Evolutionary conservation across 2,888 invertebrate genomes (phyloP).

Genomic region (Pimpla rufipes): DNA sequence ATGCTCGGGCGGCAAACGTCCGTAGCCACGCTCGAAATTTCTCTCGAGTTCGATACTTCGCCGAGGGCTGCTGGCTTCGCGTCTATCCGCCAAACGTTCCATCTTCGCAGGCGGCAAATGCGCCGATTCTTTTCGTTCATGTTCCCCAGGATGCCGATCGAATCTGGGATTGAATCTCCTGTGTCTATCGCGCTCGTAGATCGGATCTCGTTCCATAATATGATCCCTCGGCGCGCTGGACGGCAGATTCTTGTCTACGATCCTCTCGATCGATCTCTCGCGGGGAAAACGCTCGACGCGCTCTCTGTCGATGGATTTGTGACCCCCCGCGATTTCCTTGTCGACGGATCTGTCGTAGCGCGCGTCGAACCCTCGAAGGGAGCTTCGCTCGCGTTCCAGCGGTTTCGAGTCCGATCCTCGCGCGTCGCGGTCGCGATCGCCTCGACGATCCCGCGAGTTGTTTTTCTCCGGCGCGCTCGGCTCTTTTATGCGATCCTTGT

Average conservation of each 20-base stretch:
- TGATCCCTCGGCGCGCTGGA: constrained; percentile 76
- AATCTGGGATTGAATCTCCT: constrained; percentile 71
- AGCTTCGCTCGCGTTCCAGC: constrained; percentile 73
- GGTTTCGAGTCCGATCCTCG: constrained; percentile 69
- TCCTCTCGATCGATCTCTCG: constrained; percentile 87
- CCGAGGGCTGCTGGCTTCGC: constrained; percentile 80
- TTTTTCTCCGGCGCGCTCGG: constrained; percentile 72
- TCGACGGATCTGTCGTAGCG: constrained; percentile 79
- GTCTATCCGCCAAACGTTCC: constrained; percentile 78
- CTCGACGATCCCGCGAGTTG: constrained; percentile 76
- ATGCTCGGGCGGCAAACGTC: constrained; percentile 79
- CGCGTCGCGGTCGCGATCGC: constrained; percentile 78
- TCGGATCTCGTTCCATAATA: constrained; percentile 77
- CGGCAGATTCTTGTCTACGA: constrained; percentile 85
- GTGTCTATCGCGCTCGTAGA: constrained; percentile 71
- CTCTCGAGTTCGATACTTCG: constrained; percentile 80
- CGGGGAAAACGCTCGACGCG: constrained; percentile 86
- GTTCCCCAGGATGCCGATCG: constrained; percentile 76
- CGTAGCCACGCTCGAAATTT: constrained; percentile 78
- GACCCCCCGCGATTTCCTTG: constrained; percentile 75
- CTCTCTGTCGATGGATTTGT: constrained; percentile 85
- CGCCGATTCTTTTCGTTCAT: constrained; percentile 77
- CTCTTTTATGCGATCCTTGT: constrained; percentile 76
- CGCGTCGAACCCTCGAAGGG: constrained; percentile 76
- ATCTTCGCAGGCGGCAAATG: constrained; percentile 77